These are phyloP conservation scores for Hiodon alosoides DNA, from an alignment of 2,113 vertebrate species.

Conservation along the genomic window DNA sequence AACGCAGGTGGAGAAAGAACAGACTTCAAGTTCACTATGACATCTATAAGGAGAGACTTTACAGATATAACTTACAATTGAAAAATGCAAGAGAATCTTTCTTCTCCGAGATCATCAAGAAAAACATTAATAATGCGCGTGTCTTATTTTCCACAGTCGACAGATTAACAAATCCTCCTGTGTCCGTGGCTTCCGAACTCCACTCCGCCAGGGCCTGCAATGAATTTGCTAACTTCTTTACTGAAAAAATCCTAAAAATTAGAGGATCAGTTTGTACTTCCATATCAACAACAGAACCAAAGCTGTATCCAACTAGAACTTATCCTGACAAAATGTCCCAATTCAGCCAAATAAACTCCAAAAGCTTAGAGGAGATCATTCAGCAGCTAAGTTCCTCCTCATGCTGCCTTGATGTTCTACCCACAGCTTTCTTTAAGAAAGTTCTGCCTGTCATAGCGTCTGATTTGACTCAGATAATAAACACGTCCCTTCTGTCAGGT, in stretches of 20 bases:
- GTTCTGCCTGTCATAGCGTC: not conserved
- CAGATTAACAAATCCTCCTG: conserved; percentile 3
- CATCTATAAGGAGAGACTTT: conserved; percentile 5
- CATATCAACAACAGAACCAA: no score
- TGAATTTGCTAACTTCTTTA: conserved; percentile 11
- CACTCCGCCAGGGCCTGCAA: not conserved
- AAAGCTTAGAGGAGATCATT: no score
- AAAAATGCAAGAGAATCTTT: conserved; percentile 9
- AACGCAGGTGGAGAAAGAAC: no score
- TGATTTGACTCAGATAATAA: not conserved
- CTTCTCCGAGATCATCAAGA: conserved; percentile 5
- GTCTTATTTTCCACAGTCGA: conserved; percentile 9
- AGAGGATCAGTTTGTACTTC: no score
- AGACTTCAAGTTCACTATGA: no score
- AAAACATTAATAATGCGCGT: not conserved
- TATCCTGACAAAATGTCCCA: no score
- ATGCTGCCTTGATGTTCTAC: not conserved
- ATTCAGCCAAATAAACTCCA: no score
- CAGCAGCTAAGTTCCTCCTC: no score
- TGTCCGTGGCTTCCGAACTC: not conserved
- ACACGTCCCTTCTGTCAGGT: no score
- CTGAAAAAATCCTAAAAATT: conserved; percentile 8
- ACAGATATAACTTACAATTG: not conserved
- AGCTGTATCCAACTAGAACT: no score
- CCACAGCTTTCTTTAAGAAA: not conserved